Percentiles rank a stretch among this genome's conserved stretches.
phyloP scores from a whole-genome alignment of 2,888 invertebrate genomes.

The Nasonia oneida region DNA sequence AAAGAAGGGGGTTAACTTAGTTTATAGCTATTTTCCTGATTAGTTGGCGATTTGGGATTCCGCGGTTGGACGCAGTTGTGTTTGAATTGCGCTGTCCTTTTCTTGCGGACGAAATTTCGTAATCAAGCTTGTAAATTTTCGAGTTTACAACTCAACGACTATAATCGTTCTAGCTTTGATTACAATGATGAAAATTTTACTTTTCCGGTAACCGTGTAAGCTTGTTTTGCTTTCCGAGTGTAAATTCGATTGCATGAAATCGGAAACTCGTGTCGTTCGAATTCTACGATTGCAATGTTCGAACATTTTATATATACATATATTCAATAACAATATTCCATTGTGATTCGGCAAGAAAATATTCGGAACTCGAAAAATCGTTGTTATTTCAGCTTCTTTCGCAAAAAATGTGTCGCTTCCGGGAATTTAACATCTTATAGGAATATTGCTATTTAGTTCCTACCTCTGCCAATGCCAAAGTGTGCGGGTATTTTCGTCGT shows the following conservation, averaged over 20 bases:
- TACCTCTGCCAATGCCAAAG: too few relatives aligned
- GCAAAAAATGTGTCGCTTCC: neutral
- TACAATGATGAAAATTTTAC: neutral
- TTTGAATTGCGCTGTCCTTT: neutral
- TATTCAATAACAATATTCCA: too few relatives aligned
- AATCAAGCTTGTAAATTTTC: neutral
- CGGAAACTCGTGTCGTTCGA: neutral
- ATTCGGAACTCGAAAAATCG: neutral
- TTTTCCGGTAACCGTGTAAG: neutral
- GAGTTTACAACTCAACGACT: too few relatives aligned
- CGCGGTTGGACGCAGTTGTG: neutral
- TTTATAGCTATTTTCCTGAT: neutral
- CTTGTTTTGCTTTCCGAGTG: neutral
- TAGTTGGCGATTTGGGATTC: neutral
- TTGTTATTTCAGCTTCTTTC: neutral
- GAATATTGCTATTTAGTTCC: neutral
- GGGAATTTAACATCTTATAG: neutral
- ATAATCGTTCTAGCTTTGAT: too few relatives aligned
- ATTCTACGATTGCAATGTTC: neutral
- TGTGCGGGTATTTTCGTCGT: too few relatives aligned
- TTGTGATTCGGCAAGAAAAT: neutral
- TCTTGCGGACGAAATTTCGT: neutral
- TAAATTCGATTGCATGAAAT: too few relatives aligned
- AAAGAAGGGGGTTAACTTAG: neutral
- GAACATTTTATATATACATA: too few relatives aligned